A percentile compares a stretch with the other conserved stretches of the same genome.
Conservation (phyloP, 2,113 vertebrate species). For the Oryzias curvinotus region DNA sequence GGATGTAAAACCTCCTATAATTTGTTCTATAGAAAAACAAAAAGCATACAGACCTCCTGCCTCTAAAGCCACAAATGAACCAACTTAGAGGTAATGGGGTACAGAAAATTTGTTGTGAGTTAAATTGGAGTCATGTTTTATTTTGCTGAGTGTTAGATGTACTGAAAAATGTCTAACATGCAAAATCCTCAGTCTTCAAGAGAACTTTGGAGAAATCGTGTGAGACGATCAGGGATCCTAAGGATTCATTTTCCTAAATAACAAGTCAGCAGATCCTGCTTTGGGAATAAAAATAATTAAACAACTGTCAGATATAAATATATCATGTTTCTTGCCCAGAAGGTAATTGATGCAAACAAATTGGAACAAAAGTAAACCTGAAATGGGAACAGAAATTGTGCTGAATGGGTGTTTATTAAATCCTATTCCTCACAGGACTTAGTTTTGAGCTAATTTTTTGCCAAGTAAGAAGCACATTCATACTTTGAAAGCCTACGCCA, state of each 20-base stretch:
- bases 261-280: too few species aligned
- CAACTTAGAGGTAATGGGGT: background rate
- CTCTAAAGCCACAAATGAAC: background rate
- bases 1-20: too few species aligned
- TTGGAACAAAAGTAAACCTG: slow-evolving; percentile 18
- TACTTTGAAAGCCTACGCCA: slow-evolving; percentile 56
- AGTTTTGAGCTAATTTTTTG: slow-evolving; percentile 39
- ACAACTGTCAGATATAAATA: too few species aligned
- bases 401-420: slow-evolving; percentile 50
- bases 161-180: background rate
- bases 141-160: background rate
- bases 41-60: background rate
- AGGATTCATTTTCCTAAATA: too few species aligned
- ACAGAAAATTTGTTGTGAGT: background rate
- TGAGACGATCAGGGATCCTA: too few species aligned
- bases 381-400: slow-evolving; percentile 19
- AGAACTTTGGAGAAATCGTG: background rate
- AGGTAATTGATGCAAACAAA: slow-evolving; percentile 20
- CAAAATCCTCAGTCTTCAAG: background rate
- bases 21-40: too few species aligned
- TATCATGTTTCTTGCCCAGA: background rate
- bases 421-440: slow-evolving; percentile 20
- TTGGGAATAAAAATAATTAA: background rate
- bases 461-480: slow-evolving; percentile 51
- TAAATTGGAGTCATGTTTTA: background rate